These are phyloP conservation scores for Petrocephalus microphthalmus DNA, from an alignment of 2,113 vertebrate genomes.

Conservation along the genomic window DNA sequence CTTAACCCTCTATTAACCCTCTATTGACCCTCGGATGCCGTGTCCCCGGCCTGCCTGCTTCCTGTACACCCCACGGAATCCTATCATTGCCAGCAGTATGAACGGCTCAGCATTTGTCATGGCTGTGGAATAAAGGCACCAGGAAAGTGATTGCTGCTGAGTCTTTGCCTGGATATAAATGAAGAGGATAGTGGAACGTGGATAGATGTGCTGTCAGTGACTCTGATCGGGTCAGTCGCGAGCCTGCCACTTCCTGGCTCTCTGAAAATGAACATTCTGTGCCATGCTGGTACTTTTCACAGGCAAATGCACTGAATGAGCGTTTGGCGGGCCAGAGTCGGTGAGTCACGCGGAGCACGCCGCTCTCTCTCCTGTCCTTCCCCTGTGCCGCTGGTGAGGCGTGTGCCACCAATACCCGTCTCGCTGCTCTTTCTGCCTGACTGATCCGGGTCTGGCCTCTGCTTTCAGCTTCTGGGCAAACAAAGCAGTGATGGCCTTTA, in stretches of 20 bases:
- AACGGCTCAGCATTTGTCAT: not conserved
- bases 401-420: not conserved
- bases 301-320: not conserved
- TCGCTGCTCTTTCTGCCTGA: not conserved
- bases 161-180: not conserved
- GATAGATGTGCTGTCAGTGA: not conserved
- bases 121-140: not conserved
- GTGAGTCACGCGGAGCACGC: not conserved
- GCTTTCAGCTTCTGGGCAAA: not conserved
- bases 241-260: not conserved
- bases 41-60: not conserved
- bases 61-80: not conserved
- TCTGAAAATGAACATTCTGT: conserved; percentile 5
- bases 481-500: not conserved
- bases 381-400: not conserved
- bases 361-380: not conserved
- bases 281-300: not conserved
- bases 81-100: not conserved
- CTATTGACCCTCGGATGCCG: not conserved
- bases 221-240: not conserved
- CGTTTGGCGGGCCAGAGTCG: not conserved
- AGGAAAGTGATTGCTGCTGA: not conserved
- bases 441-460: not conserved
- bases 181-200: not conserved
- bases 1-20: not conserved